Conservation (phyloP, 35 echinoderm and acorn worm genomes). For the Apostichopus californicus region DNA sequence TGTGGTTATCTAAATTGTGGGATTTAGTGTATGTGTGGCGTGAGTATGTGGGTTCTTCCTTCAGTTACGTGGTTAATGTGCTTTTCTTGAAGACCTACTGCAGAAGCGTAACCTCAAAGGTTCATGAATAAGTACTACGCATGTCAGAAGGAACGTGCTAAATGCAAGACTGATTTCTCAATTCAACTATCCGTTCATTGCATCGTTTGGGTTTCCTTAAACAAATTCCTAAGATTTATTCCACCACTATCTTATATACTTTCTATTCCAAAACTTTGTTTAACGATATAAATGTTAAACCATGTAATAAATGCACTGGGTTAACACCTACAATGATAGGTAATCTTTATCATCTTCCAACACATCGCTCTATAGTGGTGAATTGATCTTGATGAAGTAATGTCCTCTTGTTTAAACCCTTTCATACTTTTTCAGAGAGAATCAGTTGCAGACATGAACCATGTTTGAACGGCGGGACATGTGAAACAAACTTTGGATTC, state of each 20-base stretch:
- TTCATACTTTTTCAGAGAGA: constrained; percentile 27
- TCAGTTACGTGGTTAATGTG: no score
- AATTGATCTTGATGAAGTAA: neutral
- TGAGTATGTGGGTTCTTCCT: no score
- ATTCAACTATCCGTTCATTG: neutral
- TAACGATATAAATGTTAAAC: no score
- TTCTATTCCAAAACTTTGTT: no score
- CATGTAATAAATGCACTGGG: no score
- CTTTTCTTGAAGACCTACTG: no score
- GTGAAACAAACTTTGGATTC: neutral
- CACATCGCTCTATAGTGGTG: neutral
- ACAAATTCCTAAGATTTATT: no score
- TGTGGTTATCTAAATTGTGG: neutral
- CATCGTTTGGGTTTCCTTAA: neutral
- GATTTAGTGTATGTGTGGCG: neutral
- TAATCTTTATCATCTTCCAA: no score
- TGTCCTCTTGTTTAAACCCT: neutral
- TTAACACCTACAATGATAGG: no score
- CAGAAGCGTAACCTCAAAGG: neutral
- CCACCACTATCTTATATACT: no score
- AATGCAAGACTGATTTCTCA: no score
- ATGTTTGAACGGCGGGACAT: neutral
- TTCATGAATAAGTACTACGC: neutral
- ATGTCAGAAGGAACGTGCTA: no score
- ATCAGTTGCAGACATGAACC: neutral